Evolutionary conservation across 2,797 vertebrate species (phyloP).

Genomic region (Leucoraja ocellata): DNA sequence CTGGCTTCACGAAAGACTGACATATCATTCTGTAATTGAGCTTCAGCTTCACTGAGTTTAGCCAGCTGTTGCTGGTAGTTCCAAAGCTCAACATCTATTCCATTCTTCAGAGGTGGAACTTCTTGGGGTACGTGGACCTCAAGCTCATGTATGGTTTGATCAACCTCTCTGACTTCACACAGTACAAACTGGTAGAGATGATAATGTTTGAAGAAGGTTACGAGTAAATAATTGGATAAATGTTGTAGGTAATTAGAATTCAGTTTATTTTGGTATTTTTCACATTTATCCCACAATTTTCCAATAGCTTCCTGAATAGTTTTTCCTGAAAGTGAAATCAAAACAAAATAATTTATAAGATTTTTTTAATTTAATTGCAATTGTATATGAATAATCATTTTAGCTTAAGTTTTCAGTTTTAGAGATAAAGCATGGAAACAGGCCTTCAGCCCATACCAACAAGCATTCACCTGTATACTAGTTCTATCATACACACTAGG

Average conservation of each 20-base stretch:
- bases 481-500: too few relatives aligned
- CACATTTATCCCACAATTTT: conserved; percentile 43
- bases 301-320: conserved; percentile 40
- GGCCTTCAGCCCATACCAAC: too few relatives aligned
- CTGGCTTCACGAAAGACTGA: conserved; percentile 41
- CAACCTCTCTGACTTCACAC: conserved; percentile 39
- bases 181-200: conserved; percentile 46
- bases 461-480: too few relatives aligned
- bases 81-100: conserved; percentile 42
- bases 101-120: conserved; percentile 39
- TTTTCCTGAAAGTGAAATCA: conserved; percentile 30
- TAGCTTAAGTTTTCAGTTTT: too few relatives aligned
- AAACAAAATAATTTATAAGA: background rate
- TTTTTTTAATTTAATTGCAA: background rate
- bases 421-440: background rate
- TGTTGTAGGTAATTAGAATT: conserved; percentile 37
- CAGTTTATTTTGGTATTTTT: conserved; percentile 42
- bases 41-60: conserved; percentile 36
- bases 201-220: conserved; percentile 46
- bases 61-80: conserved; percentile 42
- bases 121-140: conserved; percentile 43
- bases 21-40: conserved; percentile 14
- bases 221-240: conserved; percentile 45
- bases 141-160: conserved; percentile 40
- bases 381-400: background rate